These are phyloP conservation scores for Chamaetylas fuelleborni DNA, from an alignment of 2,113 vertebrate species.

Conservation along the genomic window DNA sequence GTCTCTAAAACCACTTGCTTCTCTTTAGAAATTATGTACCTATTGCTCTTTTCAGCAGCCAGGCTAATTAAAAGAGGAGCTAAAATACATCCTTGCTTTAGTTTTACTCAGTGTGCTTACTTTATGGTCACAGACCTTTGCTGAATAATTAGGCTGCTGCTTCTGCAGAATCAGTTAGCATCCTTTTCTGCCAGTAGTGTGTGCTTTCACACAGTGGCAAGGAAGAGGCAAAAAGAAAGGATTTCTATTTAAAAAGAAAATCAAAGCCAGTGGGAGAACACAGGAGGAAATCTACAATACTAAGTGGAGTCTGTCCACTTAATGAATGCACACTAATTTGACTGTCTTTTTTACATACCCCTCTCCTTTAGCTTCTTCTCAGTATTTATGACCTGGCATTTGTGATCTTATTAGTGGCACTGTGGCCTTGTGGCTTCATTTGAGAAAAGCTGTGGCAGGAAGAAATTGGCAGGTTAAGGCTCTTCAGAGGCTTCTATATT, in stretches of 20 bases:
- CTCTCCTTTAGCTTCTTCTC: not conserved
- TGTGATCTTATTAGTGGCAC: not conserved
- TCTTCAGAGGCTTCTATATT: not conserved
- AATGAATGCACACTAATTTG: not conserved
- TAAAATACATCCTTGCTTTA: not conserved
- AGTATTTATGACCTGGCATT: not conserved
- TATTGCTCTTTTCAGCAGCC: not conserved
- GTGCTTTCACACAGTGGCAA: not conserved
- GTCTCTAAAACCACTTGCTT: not conserved
- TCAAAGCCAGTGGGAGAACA: not conserved
- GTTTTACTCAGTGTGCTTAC: not conserved
- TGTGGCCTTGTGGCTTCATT: not conserved
- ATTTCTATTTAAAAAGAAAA: not conserved
- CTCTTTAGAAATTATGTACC: not conserved
- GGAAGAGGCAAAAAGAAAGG: not conserved
- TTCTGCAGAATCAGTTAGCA: not conserved
- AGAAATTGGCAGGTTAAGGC: not conserved
- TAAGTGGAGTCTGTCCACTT: not conserved
- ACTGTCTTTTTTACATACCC: not conserved
- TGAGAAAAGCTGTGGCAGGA: not conserved
- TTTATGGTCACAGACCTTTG: not conserved
- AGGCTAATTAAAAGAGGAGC: not conserved
- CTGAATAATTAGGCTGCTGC: not conserved
- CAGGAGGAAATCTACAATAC: not conserved
- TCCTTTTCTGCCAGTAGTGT: not conserved